Conservation (phyloP, 2,888 invertebrate species). For the Acronicta leporina region DNA sequence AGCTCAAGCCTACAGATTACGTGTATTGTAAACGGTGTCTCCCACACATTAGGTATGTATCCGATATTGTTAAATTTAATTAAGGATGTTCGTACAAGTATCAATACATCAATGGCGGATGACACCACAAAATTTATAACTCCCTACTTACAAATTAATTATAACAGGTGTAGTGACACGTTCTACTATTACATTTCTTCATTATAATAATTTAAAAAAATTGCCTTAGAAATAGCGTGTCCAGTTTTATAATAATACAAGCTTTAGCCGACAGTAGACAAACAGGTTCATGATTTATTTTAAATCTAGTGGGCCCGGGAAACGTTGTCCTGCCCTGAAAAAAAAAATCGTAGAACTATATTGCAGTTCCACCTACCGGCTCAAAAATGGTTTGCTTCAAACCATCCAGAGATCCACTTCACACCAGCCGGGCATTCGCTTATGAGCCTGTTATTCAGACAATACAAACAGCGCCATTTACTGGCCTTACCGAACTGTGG, state of each 20-base stretch:
- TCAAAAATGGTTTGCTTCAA: no score
- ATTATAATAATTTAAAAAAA: neutral
- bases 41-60: slow-evolving; percentile 60
- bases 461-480: no score
- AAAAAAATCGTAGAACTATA: no score
- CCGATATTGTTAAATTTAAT: slow-evolving; percentile 62
- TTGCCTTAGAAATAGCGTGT: no score
- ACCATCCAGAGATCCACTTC: no score
- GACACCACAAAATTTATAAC: slow-evolving; percentile 32
- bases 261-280: neutral
- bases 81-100: slow-evolving; percentile 45
- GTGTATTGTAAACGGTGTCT: slow-evolving; percentile 69
- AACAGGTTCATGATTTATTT: neutral
- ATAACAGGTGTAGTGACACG: slow-evolving; percentile 13
- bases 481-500: no score
- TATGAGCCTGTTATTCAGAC: no score
- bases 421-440: no score
- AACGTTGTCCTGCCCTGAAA: no score
- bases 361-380: no score
- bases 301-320: no score
- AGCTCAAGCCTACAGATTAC: slow-evolving; percentile 74
- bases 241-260: slow-evolving; percentile 4
- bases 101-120: slow-evolving; percentile 35
- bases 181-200: no score
- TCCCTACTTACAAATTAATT: slow-evolving; percentile 13